Conservation (phyloP, 2,797 vertebrate genomes). For the Etheostoma perlongum region DNA sequence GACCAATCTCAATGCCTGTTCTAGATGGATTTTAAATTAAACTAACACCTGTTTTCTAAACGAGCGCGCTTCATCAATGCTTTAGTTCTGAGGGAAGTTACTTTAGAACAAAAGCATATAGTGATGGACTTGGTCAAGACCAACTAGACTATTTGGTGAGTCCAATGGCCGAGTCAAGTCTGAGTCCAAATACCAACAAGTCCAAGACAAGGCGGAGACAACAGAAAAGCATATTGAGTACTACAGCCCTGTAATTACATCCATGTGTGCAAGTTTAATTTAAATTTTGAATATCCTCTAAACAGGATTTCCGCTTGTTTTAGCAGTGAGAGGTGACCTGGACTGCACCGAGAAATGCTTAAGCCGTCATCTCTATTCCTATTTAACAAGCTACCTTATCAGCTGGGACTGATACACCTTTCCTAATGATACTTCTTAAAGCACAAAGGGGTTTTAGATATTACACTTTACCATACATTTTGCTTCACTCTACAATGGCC, state of each 20-base stretch:
- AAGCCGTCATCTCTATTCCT: slow-evolving; percentile 20
- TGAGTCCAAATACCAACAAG: too few species aligned
- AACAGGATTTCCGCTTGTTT: slow-evolving; percentile 7
- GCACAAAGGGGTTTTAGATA: slow-evolving; percentile 20
- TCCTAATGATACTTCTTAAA: slow-evolving; percentile 29
- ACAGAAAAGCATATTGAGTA: too few species aligned
- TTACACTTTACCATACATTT: slow-evolving; percentile 22
- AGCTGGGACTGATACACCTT: not conserved
- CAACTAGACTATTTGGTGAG: too few species aligned
- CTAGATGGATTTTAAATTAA: too few species aligned
- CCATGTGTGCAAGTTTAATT: slow-evolving; percentile 7
- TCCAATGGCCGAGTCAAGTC: too few species aligned
- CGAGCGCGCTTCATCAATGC: too few species aligned
- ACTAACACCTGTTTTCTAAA: too few species aligned
- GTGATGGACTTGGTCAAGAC: too few species aligned
- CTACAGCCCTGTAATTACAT: not conserved
- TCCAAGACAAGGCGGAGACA: too few species aligned
- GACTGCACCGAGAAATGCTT: not conserved
- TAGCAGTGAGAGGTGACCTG: not conserved
- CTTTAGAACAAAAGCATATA: too few species aligned
- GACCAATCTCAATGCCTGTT: too few species aligned
- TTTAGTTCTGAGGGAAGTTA: too few species aligned
- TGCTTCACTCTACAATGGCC: slow-evolving; percentile 7
- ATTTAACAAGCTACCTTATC: slow-evolving; percentile 2
- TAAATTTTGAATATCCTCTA: slow-evolving; percentile 20